phyloP scores from a whole-genome alignment of 1,140 invertebrate genomes.

The Aphaenogaster floridana region DNA sequence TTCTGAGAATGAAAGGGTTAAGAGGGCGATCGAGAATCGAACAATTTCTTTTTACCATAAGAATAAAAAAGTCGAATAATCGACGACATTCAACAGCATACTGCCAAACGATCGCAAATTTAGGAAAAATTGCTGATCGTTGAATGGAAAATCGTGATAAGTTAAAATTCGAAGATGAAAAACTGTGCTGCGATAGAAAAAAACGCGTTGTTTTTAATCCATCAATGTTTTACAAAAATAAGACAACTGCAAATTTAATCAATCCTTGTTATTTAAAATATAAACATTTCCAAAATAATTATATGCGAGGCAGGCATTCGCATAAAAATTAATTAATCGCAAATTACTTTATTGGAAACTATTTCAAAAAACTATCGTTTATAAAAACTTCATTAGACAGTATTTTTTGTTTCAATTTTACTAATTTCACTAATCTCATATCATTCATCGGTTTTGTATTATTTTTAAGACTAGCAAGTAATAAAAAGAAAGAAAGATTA shows the following conservation, averaged over 20 bases:
- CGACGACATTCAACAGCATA: conserved; percentile 57
- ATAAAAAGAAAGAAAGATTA: conserved; percentile 19
- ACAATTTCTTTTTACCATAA: conserved; percentile 53
- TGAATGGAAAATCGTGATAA: conserved; percentile 39
- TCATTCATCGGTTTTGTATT: neutral
- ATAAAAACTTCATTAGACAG: conserved; percentile 1
- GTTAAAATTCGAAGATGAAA: neutral
- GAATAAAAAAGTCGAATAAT: conserved; percentile 20
- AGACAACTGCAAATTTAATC: conserved; percentile 42
- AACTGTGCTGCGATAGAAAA: conserved; percentile 1
- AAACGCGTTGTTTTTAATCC: conserved; percentile 38
- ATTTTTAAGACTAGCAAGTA: conserved; percentile 19
- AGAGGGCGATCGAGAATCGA: conserved; percentile 20
- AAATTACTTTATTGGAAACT: neutral
- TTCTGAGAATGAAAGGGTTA: conserved; percentile 33
- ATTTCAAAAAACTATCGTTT: neutral
- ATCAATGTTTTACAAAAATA: conserved; percentile 32
- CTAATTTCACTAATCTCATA: conserved; percentile 24
- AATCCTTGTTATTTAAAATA: neutral
- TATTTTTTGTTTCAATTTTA: neutral
- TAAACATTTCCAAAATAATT: neutral
- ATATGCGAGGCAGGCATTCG: conserved; percentile 46
- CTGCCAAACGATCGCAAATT: conserved; percentile 64
- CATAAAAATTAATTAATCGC: neutral
- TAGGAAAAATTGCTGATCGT: conserved; percentile 29